These are phyloP conservation scores for Iselma pallidipennis DNA, from an alignment of 2,888 invertebrate species.

Conservation along the genomic window DNA sequence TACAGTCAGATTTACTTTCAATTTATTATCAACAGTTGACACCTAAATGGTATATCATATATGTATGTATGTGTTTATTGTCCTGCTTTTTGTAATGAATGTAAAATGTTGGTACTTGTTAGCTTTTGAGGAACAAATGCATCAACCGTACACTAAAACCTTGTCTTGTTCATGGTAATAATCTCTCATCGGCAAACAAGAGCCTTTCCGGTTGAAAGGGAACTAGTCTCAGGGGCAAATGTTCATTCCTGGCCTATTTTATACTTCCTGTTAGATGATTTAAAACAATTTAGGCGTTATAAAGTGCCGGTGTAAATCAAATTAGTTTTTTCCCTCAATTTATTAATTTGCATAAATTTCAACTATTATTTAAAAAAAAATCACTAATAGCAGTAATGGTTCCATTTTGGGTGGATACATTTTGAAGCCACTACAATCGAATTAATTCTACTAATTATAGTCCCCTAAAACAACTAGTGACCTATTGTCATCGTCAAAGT, in stretches of 20 bases:
- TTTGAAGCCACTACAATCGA: not conserved
- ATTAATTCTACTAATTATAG: not conserved
- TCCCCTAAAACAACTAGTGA: not conserved
- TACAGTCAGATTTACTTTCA: too few species aligned
- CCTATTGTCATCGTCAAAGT: not conserved
- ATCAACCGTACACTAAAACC: not conserved
- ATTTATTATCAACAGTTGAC: too few species aligned
- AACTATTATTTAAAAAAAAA: too few species aligned
- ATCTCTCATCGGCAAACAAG: not conserved
- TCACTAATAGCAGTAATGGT: not conserved
- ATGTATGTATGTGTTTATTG: too few species aligned
- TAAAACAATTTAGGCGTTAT: not conserved
- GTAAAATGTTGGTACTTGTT: not conserved
- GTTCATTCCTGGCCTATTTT: not conserved
- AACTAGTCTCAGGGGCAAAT: not conserved
- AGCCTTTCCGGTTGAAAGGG: not conserved
- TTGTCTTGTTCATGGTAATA: not conserved
- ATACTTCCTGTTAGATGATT: not conserved
- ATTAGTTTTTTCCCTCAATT: too few species aligned
- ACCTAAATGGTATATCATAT: too few species aligned
- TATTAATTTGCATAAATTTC: too few species aligned
- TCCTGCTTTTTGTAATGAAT: not conserved
- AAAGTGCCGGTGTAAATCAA: too few species aligned
- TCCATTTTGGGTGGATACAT: not conserved
- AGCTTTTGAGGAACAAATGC: not conserved